phyloP scores from a whole-genome alignment of 2,797 vertebrate genomes.

The Protonibea diacanthus region DNA sequence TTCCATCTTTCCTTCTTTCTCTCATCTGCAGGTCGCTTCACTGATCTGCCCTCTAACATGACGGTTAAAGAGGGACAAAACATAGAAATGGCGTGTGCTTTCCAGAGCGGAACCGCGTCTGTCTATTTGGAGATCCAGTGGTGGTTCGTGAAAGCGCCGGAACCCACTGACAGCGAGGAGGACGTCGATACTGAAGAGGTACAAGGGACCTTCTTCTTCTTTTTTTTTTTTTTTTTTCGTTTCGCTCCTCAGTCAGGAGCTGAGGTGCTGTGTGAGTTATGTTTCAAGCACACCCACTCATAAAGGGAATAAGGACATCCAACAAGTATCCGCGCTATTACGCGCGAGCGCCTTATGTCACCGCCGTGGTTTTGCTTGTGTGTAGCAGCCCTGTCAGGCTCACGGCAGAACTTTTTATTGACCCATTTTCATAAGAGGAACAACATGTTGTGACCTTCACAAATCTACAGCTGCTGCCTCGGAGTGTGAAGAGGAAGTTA shows the following conservation, averaged over 20 bases:
- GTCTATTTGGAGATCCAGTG: slow-evolving; percentile 97
- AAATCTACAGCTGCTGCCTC: neutral
- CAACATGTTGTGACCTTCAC: slow-evolving; percentile 7
- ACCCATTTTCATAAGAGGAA: neutral
- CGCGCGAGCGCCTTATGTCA: slow-evolving; percentile 39
- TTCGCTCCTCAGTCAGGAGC: neutral
- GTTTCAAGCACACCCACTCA: slow-evolving; percentile 43
- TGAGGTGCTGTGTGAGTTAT: slow-evolving; percentile 18
- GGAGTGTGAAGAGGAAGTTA: neutral
- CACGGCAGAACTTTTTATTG: slow-evolving; percentile 11
- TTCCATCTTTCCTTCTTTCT: slow-evolving; percentile 65
- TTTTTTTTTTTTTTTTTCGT: neutral
- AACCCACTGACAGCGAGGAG: slow-evolving; percentile 86
- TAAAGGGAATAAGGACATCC: slow-evolving; percentile 31
- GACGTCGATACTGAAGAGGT: slow-evolving; percentile 90
- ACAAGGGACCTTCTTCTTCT: slow-evolving; percentile 47
- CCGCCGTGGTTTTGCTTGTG: neutral
- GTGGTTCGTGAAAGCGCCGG: slow-evolving; percentile 93
- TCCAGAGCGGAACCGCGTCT: slow-evolving; percentile 93
- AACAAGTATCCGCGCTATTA: slow-evolving; percentile 50
- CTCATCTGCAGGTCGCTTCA: slow-evolving; percentile 92
- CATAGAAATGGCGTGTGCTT: slow-evolving; percentile 97
- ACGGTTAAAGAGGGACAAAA: slow-evolving; percentile 95
- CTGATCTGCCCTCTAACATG: slow-evolving; percentile 93
- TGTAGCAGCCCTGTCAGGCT: neutral